Evolutionary conservation across 1,140 invertebrate genomes (phyloP).

Genomic region (Dinoponera quadriceps): DNA sequence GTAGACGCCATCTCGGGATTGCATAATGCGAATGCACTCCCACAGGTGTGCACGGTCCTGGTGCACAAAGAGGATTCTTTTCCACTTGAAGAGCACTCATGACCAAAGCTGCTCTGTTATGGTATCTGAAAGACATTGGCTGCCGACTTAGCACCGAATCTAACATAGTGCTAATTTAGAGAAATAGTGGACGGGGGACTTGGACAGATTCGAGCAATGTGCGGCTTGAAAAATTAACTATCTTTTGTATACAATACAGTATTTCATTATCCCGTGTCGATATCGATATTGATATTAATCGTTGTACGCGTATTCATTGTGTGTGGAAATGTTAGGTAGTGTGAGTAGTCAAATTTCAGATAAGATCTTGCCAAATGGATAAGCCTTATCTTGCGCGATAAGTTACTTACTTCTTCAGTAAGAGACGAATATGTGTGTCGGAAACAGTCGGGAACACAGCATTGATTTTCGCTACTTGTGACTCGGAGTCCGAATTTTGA

Average conservation of each 20-base stretch:
- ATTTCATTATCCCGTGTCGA: not conserved
- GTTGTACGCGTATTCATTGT: constrained; percentile 1
- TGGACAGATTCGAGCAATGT: constrained; percentile 4
- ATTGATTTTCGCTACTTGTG: constrained; percentile 92
- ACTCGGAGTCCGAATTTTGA: constrained; percentile 88
- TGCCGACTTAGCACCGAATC: constrained; percentile 80
- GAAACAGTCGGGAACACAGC: constrained; percentile 96
- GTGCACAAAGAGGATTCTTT: constrained; percentile 95
- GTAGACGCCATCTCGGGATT: constrained; percentile 86
- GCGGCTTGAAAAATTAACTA: not conserved
- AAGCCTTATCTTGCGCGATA: not conserved
- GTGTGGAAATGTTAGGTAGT: constrained; percentile 14
- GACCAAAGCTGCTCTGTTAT: constrained; percentile 96
- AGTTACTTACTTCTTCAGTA: constrained; percentile 93
- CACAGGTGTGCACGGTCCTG: constrained; percentile 89
- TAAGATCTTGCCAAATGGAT: not conserved
- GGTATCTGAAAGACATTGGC: constrained; percentile 89
- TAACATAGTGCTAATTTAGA: constrained; percentile 58
- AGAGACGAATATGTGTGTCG: constrained; percentile 94
- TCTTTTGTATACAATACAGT: not conserved
- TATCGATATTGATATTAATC: constrained; percentile 20
- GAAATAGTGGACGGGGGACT: constrained; percentile 40
- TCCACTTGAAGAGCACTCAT: constrained; percentile 97
- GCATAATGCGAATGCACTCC: constrained; percentile 83
- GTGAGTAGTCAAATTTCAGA: constrained; percentile 14